These are phyloP conservation scores for Perithous albicinctus DNA, from an alignment of 2,888 invertebrate species.

Conservation along the genomic window DNA sequence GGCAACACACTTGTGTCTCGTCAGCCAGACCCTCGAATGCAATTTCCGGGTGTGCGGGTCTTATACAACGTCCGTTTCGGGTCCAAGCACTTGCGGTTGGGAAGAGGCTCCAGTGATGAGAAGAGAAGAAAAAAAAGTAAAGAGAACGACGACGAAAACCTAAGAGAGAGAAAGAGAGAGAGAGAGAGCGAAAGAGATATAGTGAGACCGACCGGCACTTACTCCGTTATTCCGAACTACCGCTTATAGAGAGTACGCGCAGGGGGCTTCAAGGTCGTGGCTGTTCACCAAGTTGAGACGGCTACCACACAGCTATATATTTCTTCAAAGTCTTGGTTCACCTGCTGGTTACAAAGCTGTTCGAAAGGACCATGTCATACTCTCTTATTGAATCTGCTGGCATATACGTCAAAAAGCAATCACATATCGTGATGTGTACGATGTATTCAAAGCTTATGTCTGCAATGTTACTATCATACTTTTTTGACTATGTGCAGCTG, in stretches of 20 bases:
- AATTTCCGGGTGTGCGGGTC: conserved; percentile 74
- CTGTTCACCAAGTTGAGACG: conserved; percentile 63
- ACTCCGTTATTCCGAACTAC: conserved; percentile 66
- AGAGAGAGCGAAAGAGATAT: conserved; percentile 50
- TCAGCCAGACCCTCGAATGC: conserved; percentile 41
- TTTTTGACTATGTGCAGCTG: background rate
- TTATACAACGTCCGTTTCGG: conserved; percentile 75
- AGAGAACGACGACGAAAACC: conserved; percentile 12
- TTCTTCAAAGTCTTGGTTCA: conserved; percentile 65
- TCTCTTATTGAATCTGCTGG: conserved; percentile 5
- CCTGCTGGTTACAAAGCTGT: background rate
- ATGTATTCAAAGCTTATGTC: conserved; percentile 28
- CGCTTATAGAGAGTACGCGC: conserved; percentile 60
- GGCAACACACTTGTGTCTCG: conserved; percentile 12
- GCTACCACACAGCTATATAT: conserved; percentile 56
- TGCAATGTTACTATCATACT: conserved; percentile 11
- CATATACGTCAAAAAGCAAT: conserved; percentile 19
- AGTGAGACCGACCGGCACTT: conserved; percentile 49
- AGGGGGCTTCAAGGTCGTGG: conserved; percentile 57
- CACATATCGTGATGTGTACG: conserved; percentile 39
- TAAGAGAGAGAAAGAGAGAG: conserved; percentile 57
- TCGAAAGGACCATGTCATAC: conserved; percentile 15
- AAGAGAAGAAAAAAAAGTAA: conserved; percentile 9
- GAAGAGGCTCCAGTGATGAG: conserved; percentile 34
- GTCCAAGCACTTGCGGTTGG: conserved; percentile 67